Conservation (phyloP, 2,888 invertebrate genomes). For the Aphidius colemani region DNA sequence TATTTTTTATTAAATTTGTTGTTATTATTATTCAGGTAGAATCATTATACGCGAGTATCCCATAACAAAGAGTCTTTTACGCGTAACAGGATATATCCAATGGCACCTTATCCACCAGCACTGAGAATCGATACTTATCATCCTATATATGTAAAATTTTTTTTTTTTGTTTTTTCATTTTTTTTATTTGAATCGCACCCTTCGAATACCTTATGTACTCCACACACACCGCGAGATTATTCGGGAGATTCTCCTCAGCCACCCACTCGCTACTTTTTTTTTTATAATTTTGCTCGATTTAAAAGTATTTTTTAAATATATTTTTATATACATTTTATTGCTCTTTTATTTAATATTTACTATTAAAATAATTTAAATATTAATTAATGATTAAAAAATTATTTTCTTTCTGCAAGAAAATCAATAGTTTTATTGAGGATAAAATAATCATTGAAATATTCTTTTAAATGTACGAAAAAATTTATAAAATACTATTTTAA, state of each 20-base stretch:
- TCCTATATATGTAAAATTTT: constrained; percentile 21
- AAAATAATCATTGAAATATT: too few relatives aligned
- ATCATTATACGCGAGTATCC: constrained; percentile 27
- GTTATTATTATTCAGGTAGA: constrained; percentile 14
- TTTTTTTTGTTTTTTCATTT: constrained; percentile 16
- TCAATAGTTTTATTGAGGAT: too few relatives aligned
- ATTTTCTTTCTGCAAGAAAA: too few relatives aligned
- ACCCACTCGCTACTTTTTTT: constrained; percentile 15
- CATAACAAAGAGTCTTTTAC: constrained; percentile 35
- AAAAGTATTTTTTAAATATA: background rate
- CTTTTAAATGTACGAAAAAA: background rate
- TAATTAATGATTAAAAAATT: too few relatives aligned
- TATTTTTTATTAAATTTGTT: constrained; percentile 13
- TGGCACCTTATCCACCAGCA: too few relatives aligned
- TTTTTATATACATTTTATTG: too few relatives aligned
- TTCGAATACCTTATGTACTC: background rate
- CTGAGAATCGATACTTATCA: constrained; percentile 37
- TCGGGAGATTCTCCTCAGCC: constrained; percentile 10
- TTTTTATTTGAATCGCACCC: constrained; percentile 9
- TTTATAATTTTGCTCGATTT: constrained; percentile 16
- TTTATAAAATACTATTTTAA: background rate
- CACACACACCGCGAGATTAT: constrained; percentile 14
- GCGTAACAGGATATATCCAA: constrained; percentile 34
- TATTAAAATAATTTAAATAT: too few relatives aligned
- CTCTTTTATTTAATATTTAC: too few relatives aligned